A percentile compares a stretch with the other conserved stretches of the same genome.
phyloP scores from a whole-genome alignment of 2,797 vertebrate species.

The Amblyopsis hoosieri region DNA sequence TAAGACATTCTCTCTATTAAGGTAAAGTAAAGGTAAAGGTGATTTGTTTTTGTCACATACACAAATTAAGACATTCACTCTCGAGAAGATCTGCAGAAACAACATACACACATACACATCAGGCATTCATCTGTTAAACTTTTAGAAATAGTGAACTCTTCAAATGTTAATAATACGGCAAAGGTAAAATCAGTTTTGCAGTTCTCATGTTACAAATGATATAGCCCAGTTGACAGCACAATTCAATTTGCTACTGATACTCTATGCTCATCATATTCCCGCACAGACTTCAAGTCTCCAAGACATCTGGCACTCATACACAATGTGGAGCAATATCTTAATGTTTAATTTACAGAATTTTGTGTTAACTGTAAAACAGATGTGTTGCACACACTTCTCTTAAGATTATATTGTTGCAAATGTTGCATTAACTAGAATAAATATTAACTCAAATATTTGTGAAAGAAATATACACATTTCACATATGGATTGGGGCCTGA shows the following conservation, averaged over 20 bases:
- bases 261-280: not conserved
- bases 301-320: slow-evolving; percentile 14
- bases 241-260: not conserved
- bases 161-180: not conserved
- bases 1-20: too few species aligned
- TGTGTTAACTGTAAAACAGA: not conserved
- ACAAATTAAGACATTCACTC: too few species aligned
- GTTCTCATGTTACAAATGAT: not conserved
- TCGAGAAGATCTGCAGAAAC: too few species aligned
- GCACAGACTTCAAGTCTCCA: slow-evolving; percentile 15
- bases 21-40: too few species aligned
- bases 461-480: too few species aligned
- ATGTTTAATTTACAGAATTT: not conserved
- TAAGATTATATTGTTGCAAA: not conserved
- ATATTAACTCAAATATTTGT: not conserved
- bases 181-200: not conserved
- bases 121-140: not conserved
- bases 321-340: not conserved
- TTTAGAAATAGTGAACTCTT: not conserved
- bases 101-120: too few species aligned
- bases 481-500: too few species aligned
- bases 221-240: not conserved
- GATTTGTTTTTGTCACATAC: too few species aligned
- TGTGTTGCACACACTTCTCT: not conserved
- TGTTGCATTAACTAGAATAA: not conserved